Percentiles rank a stretch among this genome's conserved stretches.
Conservation (phyloP, 1,140 invertebrate genomes). For the Bombus confusus region DNA sequence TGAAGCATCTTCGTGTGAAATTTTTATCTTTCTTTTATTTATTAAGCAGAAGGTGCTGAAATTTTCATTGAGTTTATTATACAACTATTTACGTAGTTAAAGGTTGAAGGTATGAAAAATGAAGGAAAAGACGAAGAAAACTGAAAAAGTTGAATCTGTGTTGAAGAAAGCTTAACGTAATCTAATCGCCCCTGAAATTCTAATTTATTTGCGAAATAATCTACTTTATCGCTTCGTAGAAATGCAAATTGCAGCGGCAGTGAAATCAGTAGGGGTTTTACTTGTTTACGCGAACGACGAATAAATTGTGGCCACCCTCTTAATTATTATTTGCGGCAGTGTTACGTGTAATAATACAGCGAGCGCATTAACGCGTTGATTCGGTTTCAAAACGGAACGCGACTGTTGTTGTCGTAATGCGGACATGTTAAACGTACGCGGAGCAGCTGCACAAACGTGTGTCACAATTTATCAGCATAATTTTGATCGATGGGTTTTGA, state of each 20-base stretch:
- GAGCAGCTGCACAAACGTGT: conserved; percentile 12
- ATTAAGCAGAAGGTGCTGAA: no score
- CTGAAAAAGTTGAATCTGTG: background rate
- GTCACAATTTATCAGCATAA: conserved; percentile 28
- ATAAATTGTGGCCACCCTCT: conserved; percentile 36
- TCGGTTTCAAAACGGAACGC: conserved; percentile 39
- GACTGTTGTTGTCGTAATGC: conserved; percentile 24
- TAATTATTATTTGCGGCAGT: conserved; percentile 44
- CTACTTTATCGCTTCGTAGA: background rate
- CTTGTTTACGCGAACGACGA: conserved; percentile 48
- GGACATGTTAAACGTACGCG: conserved; percentile 9
- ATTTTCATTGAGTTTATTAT: no score
- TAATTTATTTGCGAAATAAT: background rate
- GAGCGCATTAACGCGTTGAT: conserved; percentile 30
- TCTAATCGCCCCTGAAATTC: no score
- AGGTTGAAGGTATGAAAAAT: no score
- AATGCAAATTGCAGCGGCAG: conserved; percentile 1
- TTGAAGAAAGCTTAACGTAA: background rate
- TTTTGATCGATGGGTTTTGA: conserved; percentile 26
- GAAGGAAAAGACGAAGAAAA: no score
- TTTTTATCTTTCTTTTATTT: no score
- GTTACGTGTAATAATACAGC: conserved; percentile 20
- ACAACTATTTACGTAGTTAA: no score
- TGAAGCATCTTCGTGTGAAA: no score
- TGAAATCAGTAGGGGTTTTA: conserved; percentile 16